Percentiles rank a stretch among this genome's conserved stretches.
Conservation (phyloP, 2,797 vertebrate species). For the Cryptoblepharus egeriae region DNA sequence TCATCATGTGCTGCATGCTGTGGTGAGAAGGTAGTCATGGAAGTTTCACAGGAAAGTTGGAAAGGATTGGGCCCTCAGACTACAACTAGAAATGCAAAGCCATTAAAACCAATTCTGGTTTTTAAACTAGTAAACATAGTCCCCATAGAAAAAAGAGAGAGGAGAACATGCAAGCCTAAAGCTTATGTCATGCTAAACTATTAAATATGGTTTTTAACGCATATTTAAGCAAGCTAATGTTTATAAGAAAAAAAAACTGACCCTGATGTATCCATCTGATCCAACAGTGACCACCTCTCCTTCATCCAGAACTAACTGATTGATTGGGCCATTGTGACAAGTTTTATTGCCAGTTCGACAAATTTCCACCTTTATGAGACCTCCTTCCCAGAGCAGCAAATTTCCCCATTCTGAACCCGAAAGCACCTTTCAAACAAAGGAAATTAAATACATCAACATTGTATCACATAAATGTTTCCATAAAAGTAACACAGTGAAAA, state of each 20-base stretch:
- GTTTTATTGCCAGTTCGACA: slow-evolving; percentile 75
- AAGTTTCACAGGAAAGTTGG: too few species aligned
- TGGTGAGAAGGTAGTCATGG: too few species aligned
- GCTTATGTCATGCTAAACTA: too few species aligned
- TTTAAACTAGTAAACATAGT: too few species aligned
- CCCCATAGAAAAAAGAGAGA: too few species aligned
- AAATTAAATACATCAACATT: slow-evolving; percentile 28
- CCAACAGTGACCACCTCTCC: slow-evolving; percentile 89
- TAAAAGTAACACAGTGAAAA: background rate
- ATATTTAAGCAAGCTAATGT: background rate
- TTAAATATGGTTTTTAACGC: background rate
- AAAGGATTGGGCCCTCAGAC: too few species aligned
- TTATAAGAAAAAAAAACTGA: slow-evolving; percentile 70
- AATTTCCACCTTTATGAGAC: slow-evolving; percentile 90
- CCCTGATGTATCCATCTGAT: slow-evolving; percentile 88
- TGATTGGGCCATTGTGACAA: slow-evolving; percentile 87
- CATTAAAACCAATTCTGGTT: too few species aligned
- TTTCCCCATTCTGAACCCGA: slow-evolving; percentile 95
- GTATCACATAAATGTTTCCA: background rate
- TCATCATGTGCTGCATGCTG: too few species aligned
- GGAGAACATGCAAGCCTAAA: too few species aligned
- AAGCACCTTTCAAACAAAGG: slow-evolving; percentile 82
- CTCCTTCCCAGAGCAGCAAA: slow-evolving; percentile 92
- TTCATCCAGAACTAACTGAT: slow-evolving; percentile 88
- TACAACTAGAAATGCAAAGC: too few species aligned